phyloP scores from a whole-genome alignment of 2,888 invertebrate genomes.

The Orchesella flavescens region DNA sequence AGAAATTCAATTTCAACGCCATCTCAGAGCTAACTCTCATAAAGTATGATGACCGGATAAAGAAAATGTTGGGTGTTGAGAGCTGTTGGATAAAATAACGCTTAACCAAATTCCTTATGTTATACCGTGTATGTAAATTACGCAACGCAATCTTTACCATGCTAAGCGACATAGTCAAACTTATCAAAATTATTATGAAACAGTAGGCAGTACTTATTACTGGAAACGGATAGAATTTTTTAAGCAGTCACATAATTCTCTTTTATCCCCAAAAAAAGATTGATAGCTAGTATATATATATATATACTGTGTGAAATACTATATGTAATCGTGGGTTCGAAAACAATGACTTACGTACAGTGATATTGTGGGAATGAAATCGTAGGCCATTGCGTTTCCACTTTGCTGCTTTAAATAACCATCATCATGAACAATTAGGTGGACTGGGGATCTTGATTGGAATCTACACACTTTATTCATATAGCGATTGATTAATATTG shows the following conservation, averaged over 20 bases:
- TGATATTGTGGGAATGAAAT: neutral
- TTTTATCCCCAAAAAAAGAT: neutral
- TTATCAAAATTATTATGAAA: neutral
- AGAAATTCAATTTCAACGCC: conserved; percentile 71
- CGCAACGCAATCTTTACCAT: conserved; percentile 10
- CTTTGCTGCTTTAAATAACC: too few relatives aligned
- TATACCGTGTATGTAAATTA: neutral
- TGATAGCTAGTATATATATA: neutral
- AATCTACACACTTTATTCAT: too few relatives aligned
- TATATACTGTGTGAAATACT: neutral
- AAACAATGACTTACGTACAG: neutral
- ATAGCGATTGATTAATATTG: too few relatives aligned
- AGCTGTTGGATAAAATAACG: conserved; percentile 74
- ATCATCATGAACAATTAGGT: too few relatives aligned
- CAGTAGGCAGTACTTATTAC: neutral
- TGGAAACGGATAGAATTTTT: neutral
- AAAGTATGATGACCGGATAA: conserved; percentile 88
- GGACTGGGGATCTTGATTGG: too few relatives aligned
- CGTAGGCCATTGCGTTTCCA: too few relatives aligned
- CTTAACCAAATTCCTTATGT: conserved; percentile 36
- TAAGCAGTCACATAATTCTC: neutral
- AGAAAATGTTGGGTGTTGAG: conserved; percentile 87
- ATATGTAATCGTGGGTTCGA: neutral
- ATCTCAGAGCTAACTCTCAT: conserved; percentile 77
- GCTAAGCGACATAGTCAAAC: conserved; percentile 11